Evolutionary conservation across 2,888 invertebrate genomes (phyloP), one percentile per base, ranked within the genome.

Genomic region (Colletes collaris): DNA sequence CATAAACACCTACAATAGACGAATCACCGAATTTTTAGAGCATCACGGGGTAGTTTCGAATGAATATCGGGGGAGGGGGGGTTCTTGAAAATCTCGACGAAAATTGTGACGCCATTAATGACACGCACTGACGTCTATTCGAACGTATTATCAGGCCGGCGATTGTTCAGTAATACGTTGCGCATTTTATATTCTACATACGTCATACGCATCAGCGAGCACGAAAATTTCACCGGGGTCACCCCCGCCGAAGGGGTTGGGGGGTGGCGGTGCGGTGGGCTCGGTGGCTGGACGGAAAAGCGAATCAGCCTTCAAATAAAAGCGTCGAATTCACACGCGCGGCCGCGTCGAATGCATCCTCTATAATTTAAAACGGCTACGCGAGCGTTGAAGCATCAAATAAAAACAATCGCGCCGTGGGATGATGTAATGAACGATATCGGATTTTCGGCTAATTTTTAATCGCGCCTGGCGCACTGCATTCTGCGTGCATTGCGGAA

Each of bases 171-270:
- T 85, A 85, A 87, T 85, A 82, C 88, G 86, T 80, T 86, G 87
- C 79, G 84, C 86, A 83, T 87, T 86, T 86, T 86, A 86, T 86
- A 86, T 86, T 86, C 86, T 75, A 75, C 86, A 75, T 82, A 86
- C 86, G 88, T 87, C 88, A 86, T 80, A 87, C 86, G 86, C 87
- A 84, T 84, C 86, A 72, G 56, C 70, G 80, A 70, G 69, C 73
- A 77, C 76, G 88, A 84, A 87, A 82, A 87, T 86, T 85, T 84
- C 76, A 79, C 60, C 67, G 76, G 49, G 53, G 52, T 58, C 70
- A 67, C 62, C 40, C 53, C 44, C 44, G 44, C 10, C 44, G 59
- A 65, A 68, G 81, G 50, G 81, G 81, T 16, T 63, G 74, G n/a
- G 10, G n/a, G n/a, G 56, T 67, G 50, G 67, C 11, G 37, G 69